Conservation (phyloP, 2,888 invertebrate genomes). For the Busseola fusca region DNA sequence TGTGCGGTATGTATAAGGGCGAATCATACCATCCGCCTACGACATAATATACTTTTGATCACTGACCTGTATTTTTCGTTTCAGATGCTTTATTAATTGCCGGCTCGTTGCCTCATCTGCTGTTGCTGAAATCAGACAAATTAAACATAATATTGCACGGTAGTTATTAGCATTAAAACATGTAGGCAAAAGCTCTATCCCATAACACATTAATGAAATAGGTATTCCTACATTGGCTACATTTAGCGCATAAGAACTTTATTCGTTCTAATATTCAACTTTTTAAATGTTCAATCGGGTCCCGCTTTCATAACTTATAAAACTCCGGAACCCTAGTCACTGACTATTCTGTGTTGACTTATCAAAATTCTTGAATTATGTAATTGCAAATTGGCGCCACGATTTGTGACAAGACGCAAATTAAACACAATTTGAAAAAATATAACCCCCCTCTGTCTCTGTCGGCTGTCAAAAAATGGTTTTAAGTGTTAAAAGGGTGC, state of each 20-base stretch:
- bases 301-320: not conserved
- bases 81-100: constrained; percentile 84
- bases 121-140: constrained; percentile 66
- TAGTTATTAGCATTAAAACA: too few relatives aligned
- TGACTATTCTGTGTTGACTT: not conserved
- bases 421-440: not conserved
- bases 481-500: not conserved
- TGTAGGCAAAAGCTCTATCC: not conserved
- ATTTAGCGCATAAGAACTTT: not conserved
- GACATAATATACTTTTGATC: not conserved
- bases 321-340: not conserved
- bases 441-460: too few relatives aligned
- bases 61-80: constrained; percentile 85
- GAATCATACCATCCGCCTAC: not conserved
- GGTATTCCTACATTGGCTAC: too few relatives aligned
- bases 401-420: too few relatives aligned
- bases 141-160: not conserved
- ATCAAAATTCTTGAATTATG: constrained; percentile 2
- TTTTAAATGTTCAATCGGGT: not conserved
- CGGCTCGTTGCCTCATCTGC: constrained; percentile 79
- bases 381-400: not conserved
- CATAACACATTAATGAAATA: not conserved
- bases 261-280: not conserved
- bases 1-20: too few relatives aligned
- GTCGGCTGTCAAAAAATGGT: too few relatives aligned